Conservation (phyloP, 2,113 vertebrate species). For the Callaeas wilsoni region DNA sequence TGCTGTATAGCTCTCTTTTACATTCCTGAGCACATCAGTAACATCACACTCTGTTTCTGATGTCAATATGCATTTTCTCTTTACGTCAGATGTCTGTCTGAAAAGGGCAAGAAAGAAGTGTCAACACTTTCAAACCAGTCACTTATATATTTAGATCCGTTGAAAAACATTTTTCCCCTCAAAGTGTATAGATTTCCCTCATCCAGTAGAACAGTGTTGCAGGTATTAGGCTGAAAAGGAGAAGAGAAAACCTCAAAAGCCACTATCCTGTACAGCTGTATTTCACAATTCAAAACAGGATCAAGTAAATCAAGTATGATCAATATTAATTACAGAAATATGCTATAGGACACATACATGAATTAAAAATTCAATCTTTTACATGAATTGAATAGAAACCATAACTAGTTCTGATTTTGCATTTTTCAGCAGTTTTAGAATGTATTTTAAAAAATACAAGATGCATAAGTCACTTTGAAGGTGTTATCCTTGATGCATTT, state of each 20-base stretch:
- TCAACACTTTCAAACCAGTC: background rate
- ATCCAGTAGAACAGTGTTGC: background rate
- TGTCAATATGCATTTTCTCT: constrained; percentile 72
- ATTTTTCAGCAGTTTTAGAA: background rate
- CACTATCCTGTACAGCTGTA: background rate
- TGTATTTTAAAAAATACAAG: background rate
- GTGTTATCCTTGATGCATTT: background rate
- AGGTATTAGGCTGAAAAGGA: background rate
- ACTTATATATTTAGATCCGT: background rate
- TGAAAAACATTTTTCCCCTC: background rate
- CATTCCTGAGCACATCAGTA: constrained; percentile 66
- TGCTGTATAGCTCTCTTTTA: constrained; percentile 72
- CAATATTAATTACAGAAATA: background rate
- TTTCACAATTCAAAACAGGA: background rate
- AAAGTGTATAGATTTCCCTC: background rate
- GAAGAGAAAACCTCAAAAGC: background rate
- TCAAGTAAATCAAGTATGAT: background rate
- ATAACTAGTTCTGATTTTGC: background rate
- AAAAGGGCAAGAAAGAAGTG: background rate
- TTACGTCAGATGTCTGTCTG: constrained; percentile 54
- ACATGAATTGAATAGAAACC: background rate
- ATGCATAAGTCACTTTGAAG: background rate
- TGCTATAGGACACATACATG: background rate
- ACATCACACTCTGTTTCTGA: constrained; percentile 80
- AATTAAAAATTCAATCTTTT: background rate